Base-by-base conservation (phyloP, 2,888 invertebrate genomes). In the Iphiclides podalirius region DNA sequence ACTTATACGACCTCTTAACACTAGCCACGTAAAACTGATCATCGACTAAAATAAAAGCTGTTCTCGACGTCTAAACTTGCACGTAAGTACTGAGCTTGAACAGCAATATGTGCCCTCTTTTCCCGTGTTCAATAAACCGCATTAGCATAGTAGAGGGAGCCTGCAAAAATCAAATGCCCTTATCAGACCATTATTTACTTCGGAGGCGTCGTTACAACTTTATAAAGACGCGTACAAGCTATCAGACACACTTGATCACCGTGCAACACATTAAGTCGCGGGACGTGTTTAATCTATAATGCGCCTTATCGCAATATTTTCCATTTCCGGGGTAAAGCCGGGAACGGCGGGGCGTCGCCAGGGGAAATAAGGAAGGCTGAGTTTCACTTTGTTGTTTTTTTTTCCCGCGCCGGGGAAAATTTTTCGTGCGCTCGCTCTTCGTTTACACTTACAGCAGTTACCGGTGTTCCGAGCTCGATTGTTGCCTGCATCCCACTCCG, bases 301-400 rank as follows among this genome's bases (percentile, higher is more conserved):
- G 88, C 75, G 73, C 76, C 87, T 89, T 89, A 89, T 89, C 87
- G 85, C 87, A 80, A 89, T 89, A 88, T 89, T 89, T 88, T 83
- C 88, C 88, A 88, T 87, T 89, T 87, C 85, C 87, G 71, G 75
- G 76, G 70, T 52, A 76, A 77, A 76, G 74, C 75, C 67, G 75
- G 75, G 72, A 71, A 67, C 77, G 80, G 71, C 75, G 68, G 75
- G 75, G 67, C 67, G 75, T 79, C 87, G 88, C 71, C 89, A 82
- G 66, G 89, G 89, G 89, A 89, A 88, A 89, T 89, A 88, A 86
- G 85, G 70, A 79, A 81, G 86, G 81, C 82, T 67, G 86, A 81
- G 78, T 88, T 88, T 86, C 83, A 81, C 81, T 84, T 86, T 85
- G 83, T 86, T 84, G 68, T 79, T 79, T 79, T 82, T 79, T 74